Evolutionary conservation across 2,797 vertebrate species (phyloP), one percentile per base, ranked within the genome.

Genomic region (Pangasius djambal): DNA sequence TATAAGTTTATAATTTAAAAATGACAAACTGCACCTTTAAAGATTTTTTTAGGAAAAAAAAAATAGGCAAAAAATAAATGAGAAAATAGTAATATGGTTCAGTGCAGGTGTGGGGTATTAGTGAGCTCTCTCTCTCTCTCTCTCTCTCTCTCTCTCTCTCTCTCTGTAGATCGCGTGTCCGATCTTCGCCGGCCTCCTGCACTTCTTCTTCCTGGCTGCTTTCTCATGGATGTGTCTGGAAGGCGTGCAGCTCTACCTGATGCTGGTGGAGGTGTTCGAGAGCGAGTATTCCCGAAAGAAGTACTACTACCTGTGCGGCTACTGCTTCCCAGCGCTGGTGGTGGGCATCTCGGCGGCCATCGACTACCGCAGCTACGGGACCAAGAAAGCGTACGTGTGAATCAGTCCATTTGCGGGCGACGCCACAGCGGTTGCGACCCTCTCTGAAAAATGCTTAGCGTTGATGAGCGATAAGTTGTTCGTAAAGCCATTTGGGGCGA

Each of bases 201-300:
- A 99, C 94, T 99, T 98, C 94, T 99, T 98, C 93, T 99, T 98
- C 95, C 95, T 99, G 96, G 98, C 98, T 2, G 97, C 98, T n/a
- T 99, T 99, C 96, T 98, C 96, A 89, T 99, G 98, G 98, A 97
- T 99, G 94, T 98, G 97, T 93, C 96, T 99, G 93, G 98, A 99
- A 94, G 98, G 97, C 0, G 97, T 99, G 86, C 98, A 99, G 89
- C 97, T 99, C 92, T 99, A 99, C 94, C 96, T 98, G 94, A 97
- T 99, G 96, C 96, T 99, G 94, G 97, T 98, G 93, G 98, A 99
- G 94, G 98, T 98, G 91, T 98, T 99, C 31, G 98, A 98, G 94
- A 97, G 97, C 91, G 98, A 98, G 90, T 98, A 97, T 88, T 98
- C 97, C 55, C 96, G 97, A 59, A 98, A 97, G 96, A 98, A 97